A percentile compares a stretch with the other conserved stretches of the same genome.
phyloP scores from a whole-genome alignment of 2,888 invertebrate species.

The Phengaris alcon region DNA sequence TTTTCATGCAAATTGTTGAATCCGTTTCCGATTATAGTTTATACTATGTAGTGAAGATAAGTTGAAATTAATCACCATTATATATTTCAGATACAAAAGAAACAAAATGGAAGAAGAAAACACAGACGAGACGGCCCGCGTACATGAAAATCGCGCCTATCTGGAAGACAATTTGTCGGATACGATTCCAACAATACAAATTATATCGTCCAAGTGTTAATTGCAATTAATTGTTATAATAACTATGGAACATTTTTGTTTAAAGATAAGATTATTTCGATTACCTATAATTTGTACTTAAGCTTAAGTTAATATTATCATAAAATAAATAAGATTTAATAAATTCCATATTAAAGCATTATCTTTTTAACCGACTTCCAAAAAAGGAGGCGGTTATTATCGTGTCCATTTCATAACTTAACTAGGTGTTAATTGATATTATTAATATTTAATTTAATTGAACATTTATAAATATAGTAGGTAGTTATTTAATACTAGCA shows the following conservation, averaged over 20 bases:
- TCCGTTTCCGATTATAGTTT: no score
- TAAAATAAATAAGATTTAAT: not conserved
- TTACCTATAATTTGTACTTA: not conserved
- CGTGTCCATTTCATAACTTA: not conserved
- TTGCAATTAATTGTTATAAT: not conserved
- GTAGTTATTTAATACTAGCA: no score
- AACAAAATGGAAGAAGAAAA: slow-evolving; percentile 21
- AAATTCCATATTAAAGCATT: not conserved
- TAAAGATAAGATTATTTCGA: not conserved
- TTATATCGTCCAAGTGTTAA: slow-evolving; percentile 56
- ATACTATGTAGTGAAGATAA: no score
- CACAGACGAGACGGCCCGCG: slow-evolving; percentile 19
- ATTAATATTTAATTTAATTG: no score
- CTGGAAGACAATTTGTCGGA: slow-evolving; percentile 51
- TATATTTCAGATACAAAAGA: not conserved
- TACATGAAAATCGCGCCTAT: slow-evolving; percentile 37
- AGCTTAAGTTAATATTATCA: not conserved
- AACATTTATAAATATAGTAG: no score
- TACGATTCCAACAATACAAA: slow-evolving; percentile 45
- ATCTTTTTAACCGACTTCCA: not conserved
- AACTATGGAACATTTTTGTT: not conserved
- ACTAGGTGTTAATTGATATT: no score
- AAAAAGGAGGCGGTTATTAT: not conserved
- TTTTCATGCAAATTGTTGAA: no score
- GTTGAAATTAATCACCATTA: no score